Base-by-base conservation (phyloP, 1,140 invertebrate genomes). In the Danaus melanippus region DNA sequence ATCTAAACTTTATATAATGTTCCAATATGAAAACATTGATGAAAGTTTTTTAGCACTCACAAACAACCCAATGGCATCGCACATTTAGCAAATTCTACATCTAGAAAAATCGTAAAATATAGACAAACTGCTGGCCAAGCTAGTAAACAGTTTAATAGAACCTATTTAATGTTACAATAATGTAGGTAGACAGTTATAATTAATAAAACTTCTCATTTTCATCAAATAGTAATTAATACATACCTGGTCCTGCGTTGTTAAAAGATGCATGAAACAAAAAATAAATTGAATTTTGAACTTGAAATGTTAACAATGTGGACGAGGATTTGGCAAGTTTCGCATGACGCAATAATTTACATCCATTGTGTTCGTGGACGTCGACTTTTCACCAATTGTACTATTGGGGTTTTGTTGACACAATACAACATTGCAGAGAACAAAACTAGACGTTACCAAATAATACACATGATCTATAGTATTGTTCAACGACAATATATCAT, bases 221-320 rank as follows among this genome's bases (percentile, higher is more conserved):
- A 32, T 32, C 21, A 32, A 32, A 32, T 32, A 7, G 2, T 32
- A 5, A 32, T 32, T 11, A 52, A 47, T 64, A 79, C 79, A 70
- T 79, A 82, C 79, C 79, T 82, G 79, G 66, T 82, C 79, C 79
- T 82, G 62, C 48, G 50, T 53, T 47, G 53, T 48, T 42, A 55
- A 50, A 53, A 48, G 56, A 61, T 58, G 75, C 80, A 81, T 81
- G 76, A 67, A 84, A 81, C 66, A 83, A 78, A 73, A 60, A 53
- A 60, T 46, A 66, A 9, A 46, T 15, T 56, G 17, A 41, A 12
- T 40, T 52, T 44, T 52, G 12, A 52, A 44, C 10, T 52, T 52
- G 46, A 41, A 40, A 55, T 55, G 46, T 39, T 41, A 11, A 15
- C 53, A 55, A 21, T 17, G 17, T 49, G 42, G 49, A 39, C 42